Evolutionary conservation across 2,797 vertebrate species (phyloP).

Genomic region (Ambastaia sidthimunki): DNA sequence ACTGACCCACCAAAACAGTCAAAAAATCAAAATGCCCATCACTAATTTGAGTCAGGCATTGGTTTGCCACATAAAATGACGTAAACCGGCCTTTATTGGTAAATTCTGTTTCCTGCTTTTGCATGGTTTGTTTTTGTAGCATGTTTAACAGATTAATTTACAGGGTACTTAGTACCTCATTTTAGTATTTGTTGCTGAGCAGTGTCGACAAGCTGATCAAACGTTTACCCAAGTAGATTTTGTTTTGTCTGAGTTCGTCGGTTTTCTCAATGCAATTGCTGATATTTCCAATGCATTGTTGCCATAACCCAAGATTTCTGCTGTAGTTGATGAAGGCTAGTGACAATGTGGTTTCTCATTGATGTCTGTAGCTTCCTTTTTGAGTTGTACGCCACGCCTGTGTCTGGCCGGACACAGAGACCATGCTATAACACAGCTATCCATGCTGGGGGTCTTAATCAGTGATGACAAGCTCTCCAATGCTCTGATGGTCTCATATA

Average conservation of each 20-base stretch:
- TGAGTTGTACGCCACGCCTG: slow-evolving; percentile 63
- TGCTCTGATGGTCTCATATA: slow-evolving; percentile 69
- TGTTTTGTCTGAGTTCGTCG: slow-evolving; percentile 75
- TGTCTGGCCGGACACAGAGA: slow-evolving; percentile 66
- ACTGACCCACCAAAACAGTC: neutral
- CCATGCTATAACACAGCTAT: slow-evolving; percentile 68
- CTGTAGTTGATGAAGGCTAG: slow-evolving; percentile 77
- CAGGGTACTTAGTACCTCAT: slow-evolving; percentile 65
- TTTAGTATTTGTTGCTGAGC: slow-evolving; percentile 70
- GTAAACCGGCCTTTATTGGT: slow-evolving; percentile 29
- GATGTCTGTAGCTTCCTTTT: slow-evolving; percentile 74
- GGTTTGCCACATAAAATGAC: slow-evolving; percentile 38
- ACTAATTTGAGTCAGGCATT: neutral
- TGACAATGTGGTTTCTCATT: slow-evolving; percentile 87
- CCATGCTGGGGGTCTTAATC: slow-evolving; percentile 66
- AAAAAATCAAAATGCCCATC: neutral
- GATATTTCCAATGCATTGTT: slow-evolving; percentile 81
- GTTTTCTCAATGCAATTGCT: slow-evolving; percentile 82
- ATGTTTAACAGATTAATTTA: slow-evolving; percentile 73
- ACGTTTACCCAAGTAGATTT: slow-evolving; percentile 72
- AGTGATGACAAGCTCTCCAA: slow-evolving; percentile 68
- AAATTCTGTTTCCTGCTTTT: slow-evolving; percentile 74
- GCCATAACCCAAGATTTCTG: slow-evolving; percentile 74
- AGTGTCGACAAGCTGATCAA: slow-evolving; percentile 68
- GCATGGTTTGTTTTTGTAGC: slow-evolving; percentile 80